Conservation (phyloP, 2,888 invertebrate genomes). For the Terebella lapidaria region DNA sequence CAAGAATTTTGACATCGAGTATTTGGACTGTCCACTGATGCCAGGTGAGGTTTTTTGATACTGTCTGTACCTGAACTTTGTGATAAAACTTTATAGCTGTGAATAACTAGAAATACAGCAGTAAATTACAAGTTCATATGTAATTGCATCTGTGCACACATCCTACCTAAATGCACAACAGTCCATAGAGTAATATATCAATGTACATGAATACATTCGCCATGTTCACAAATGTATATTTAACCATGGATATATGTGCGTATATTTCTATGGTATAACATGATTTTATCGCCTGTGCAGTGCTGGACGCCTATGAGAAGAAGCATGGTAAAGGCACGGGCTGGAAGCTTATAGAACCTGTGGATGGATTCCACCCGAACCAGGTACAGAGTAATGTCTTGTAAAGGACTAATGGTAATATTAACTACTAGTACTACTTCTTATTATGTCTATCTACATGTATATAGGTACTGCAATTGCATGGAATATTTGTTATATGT, state of each 20-base stretch:
- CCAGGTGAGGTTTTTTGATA: conserved; percentile 1
- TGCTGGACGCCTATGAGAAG: conserved; percentile 33
- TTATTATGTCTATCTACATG: neutral
- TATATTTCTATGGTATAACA: too few species aligned
- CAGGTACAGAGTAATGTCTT: conserved; percentile 34
- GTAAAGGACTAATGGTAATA: neutral
- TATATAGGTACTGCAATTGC: neutral
- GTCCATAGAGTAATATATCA: neutral
- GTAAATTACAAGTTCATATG: too few species aligned
- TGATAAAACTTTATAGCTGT: too few species aligned
- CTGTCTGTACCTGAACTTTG: too few species aligned
- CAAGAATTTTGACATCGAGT: conserved; percentile 29
- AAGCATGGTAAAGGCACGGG: conserved; percentile 29
- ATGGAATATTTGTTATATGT: too few species aligned
- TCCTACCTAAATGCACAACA: too few species aligned
- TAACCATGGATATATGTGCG: too few species aligned
- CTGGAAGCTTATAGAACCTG: conserved; percentile 46
- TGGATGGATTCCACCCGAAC: conserved; percentile 50
- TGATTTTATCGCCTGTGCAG: conserved; percentile 23
- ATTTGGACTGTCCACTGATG: conserved; percentile 26
- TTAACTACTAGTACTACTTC: too few species aligned
- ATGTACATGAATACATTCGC: neutral
- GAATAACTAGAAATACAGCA: too few species aligned
- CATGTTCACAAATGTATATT: neutral
- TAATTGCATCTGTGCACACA: too few species aligned